Evolutionary conservation across 2,113 vertebrate genomes (phyloP).

Genomic region (Psammodynastes pulverulentus): DNA sequence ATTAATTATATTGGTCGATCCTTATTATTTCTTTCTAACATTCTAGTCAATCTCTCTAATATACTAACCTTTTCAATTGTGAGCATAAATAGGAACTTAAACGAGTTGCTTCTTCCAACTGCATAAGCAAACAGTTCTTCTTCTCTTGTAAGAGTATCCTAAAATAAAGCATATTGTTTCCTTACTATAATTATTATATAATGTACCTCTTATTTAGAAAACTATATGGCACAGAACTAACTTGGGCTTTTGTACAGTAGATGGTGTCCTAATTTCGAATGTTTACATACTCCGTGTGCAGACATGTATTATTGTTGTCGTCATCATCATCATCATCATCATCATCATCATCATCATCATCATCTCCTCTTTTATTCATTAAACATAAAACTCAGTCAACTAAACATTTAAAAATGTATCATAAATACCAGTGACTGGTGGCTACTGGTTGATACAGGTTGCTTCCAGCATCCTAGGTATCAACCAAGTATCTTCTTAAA

Average conservation of each 20-base stretch:
- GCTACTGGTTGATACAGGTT: no score
- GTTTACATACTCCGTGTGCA: background rate
- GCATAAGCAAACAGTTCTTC: constrained; percentile 86
- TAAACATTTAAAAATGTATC: no score
- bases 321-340: no score
- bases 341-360: no score
- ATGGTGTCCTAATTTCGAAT: background rate
- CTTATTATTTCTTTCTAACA: constrained; percentile 2
- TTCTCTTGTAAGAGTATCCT: constrained; percentile 96
- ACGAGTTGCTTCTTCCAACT: constrained; percentile 90
- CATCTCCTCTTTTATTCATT: no score
- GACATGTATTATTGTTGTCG: background rate
- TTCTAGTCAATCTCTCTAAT: constrained; percentile 5
- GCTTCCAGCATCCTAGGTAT: no score
- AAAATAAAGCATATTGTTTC: constrained; percentile 27
- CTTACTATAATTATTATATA: background rate
- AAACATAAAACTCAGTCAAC: no score
- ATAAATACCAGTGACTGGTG: no score
- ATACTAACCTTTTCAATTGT: constrained; percentile 87
- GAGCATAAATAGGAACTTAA: constrained; percentile 92
- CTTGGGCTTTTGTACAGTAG: background rate
- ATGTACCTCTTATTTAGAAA: background rate
- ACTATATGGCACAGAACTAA: background rate
- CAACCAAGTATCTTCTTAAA: no score
- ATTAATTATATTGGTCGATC: background rate